phyloP scores from a whole-genome alignment of 1,140 invertebrate species.

The Nephotettix cincticeps region DNA sequence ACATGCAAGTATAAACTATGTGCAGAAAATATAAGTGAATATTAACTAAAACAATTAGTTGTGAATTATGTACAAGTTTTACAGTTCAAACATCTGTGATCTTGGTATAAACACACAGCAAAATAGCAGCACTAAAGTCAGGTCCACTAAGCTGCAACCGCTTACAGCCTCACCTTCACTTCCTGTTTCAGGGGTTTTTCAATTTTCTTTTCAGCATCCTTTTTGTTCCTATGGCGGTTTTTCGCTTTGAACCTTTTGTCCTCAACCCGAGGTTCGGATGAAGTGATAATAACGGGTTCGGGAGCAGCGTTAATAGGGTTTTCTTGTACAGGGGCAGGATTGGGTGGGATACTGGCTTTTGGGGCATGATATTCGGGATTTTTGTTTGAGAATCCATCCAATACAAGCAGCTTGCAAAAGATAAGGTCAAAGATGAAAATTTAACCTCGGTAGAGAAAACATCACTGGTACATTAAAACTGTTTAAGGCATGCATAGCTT shows the following conservation, averaged over 20 bases:
- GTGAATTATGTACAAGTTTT: too few relatives aligned
- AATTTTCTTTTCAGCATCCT: constrained; percentile 1
- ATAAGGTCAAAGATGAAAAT: too few relatives aligned
- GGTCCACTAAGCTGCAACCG: too few relatives aligned
- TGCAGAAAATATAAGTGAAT: too few relatives aligned
- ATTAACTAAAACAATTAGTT: too few relatives aligned
- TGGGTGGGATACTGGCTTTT: neutral
- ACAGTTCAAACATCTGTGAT: too few relatives aligned
- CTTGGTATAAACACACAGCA: too few relatives aligned
- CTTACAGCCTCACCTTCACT: constrained; percentile 6
- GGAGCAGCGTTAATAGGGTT: neutral
- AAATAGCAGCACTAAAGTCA: too few relatives aligned
- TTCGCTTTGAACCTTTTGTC: constrained; percentile 31
- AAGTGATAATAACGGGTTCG: neutral
- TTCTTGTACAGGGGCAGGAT: neutral
- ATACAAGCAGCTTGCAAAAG: constrained; percentile 27
- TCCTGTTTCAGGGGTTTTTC: constrained; percentile 11
- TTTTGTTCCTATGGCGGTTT: constrained; percentile 13
- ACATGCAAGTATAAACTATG: too few relatives aligned
- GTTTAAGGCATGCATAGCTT: too few relatives aligned
- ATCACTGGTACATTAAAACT: too few relatives aligned
- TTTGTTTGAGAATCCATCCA: constrained; percentile 9
- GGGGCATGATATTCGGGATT: neutral
- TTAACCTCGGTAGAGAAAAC: too few relatives aligned
- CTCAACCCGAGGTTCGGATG: neutral